Evolutionary conservation across 2,113 vertebrate genomes (phyloP).

Genomic region (Pygathrix nemaeus): DNA sequence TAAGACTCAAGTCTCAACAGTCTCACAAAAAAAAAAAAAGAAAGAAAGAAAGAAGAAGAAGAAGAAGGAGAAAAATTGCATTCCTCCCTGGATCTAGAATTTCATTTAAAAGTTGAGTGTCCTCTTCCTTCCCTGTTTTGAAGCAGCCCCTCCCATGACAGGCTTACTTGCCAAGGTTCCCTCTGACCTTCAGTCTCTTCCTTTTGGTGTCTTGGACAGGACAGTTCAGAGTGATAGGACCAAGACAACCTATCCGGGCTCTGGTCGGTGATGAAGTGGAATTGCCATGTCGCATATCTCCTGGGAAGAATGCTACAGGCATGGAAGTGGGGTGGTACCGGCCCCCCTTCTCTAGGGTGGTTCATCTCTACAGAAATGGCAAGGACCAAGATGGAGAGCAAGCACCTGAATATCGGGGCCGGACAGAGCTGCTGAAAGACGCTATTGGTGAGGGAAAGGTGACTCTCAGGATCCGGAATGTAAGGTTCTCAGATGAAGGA

Average conservation of each 20-base stretch:
- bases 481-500: constrained; percentile 73
- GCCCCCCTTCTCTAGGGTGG: constrained; percentile 70
- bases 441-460: constrained; percentile 70
- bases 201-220: constrained; percentile 60
- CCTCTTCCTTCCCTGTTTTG: neutral
- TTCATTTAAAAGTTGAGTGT: neutral
- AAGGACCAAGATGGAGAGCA: constrained; percentile 68
- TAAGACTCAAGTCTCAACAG: too few relatives aligned
- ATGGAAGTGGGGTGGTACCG: constrained; percentile 80
- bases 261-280: constrained; percentile 68
- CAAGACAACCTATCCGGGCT: constrained; percentile 46
- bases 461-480: constrained; percentile 61
- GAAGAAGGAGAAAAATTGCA: neutral
- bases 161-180: neutral
- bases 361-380: constrained; percentile 76
- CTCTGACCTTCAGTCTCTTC: neutral
- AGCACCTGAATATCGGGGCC: constrained; percentile 66
- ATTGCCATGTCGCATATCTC: constrained; percentile 69
- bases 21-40: too few relatives aligned
- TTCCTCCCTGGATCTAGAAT: neutral
- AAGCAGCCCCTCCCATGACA: neutral
- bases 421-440: constrained; percentile 75
- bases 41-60: too few relatives aligned
- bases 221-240: constrained; percentile 75
- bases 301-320: constrained; percentile 67